Evolutionary conservation across 2,888 invertebrate species (phyloP).

Genomic region (Chouioia cunea): DNA sequence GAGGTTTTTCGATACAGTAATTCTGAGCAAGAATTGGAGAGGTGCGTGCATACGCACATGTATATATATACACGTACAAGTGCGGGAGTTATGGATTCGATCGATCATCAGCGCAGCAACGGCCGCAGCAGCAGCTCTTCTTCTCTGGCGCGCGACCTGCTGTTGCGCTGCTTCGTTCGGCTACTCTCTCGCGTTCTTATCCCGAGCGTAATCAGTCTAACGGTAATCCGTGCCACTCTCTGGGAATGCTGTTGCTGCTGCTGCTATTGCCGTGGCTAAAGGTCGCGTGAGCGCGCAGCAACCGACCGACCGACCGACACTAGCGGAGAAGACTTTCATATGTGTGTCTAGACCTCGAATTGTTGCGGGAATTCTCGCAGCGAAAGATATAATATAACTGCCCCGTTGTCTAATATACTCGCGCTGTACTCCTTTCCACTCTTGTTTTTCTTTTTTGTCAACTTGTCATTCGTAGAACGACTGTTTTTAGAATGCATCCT

Average conservation of each 20-base stretch:
- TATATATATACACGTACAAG: neutral
- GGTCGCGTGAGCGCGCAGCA: constrained; percentile 33
- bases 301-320: too few species aligned
- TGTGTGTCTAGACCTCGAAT: constrained; percentile 23
- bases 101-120: constrained; percentile 42
- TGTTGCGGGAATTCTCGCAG: constrained; percentile 19
- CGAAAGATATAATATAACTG: too few species aligned
- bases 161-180: neutral
- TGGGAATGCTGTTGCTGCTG: constrained; percentile 27
- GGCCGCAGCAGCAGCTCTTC: too few species aligned
- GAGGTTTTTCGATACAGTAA: constrained; percentile 15
- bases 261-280: constrained; percentile 20
- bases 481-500: too few species aligned
- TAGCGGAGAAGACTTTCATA: constrained; percentile 32
- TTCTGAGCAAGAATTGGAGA: neutral
- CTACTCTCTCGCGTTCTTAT: constrained; percentile 25
- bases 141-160: constrained; percentile 19
- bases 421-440: too few species aligned
- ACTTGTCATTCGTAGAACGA: too few species aligned
- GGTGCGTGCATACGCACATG: neutral
- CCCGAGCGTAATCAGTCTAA: constrained; percentile 42
- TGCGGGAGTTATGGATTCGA: constrained; percentile 38
- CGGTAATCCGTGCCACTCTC: constrained; percentile 46
- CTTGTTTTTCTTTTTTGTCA: too few species aligned
- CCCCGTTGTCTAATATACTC: too few species aligned